Evolutionary conservation across 2,888 invertebrate species (phyloP).

Genomic region (Dynastes tityus): DNA sequence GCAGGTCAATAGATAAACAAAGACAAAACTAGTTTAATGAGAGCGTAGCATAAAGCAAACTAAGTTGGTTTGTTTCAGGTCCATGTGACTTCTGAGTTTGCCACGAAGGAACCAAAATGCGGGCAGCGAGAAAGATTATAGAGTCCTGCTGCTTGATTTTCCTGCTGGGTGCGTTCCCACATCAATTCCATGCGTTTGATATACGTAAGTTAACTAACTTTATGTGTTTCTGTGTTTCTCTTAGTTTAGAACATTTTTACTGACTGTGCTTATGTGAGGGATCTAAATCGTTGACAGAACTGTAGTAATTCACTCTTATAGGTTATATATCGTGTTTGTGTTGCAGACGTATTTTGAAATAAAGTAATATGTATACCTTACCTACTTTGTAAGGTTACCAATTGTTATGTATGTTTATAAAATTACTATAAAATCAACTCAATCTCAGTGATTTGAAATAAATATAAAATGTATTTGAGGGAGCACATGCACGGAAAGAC

Average conservation of each 20-base stretch:
- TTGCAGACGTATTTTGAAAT: too few species aligned
- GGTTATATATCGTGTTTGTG: too few species aligned
- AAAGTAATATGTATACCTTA: too few species aligned
- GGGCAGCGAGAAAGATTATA: slow-evolving; percentile 52
- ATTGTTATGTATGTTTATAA: too few species aligned
- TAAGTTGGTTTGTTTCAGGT: slow-evolving; percentile 58
- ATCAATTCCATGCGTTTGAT: slow-evolving; percentile 53
- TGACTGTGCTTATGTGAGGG: neutral
- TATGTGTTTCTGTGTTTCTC: slow-evolving; percentile 32
- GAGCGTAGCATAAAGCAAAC: slow-evolving; percentile 42
- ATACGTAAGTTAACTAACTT: slow-evolving; percentile 54
- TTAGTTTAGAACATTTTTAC: slow-evolving; percentile 24
- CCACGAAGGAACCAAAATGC: slow-evolving; percentile 54
- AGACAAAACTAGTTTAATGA: slow-evolving; percentile 44
- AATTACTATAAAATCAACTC: too few species aligned
- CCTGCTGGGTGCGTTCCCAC: slow-evolving; percentile 53
- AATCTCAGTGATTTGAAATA: too few species aligned
- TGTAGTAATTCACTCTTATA: too few species aligned
- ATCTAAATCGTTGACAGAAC: too few species aligned
- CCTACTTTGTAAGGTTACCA: too few species aligned
- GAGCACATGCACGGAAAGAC: too few species aligned
- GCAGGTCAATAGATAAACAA: slow-evolving; percentile 55
- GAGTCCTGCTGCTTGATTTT: slow-evolving; percentile 53
- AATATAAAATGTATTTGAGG: too few species aligned
- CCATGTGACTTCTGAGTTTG: slow-evolving; percentile 57